Conservation (phyloP, 2,113 vertebrate genomes). For the Acanthochromis polyacanthus region DNA sequence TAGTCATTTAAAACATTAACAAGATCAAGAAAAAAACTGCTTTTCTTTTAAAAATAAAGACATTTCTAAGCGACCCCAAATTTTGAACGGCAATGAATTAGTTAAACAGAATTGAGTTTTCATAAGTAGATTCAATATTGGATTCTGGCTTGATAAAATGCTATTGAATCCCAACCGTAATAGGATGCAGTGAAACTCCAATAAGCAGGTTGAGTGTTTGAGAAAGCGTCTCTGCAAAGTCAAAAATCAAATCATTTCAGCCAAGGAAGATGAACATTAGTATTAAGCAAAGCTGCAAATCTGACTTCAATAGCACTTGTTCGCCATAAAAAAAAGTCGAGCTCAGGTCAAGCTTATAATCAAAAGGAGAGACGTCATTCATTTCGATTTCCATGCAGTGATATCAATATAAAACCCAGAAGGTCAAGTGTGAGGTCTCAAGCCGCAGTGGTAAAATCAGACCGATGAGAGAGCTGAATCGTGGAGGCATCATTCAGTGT, state of each 20-base stretch:
- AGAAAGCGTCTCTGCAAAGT: slow-evolving; percentile 35
- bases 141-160: background rate
- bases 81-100: no score
- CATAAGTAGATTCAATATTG: background rate
- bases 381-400: slow-evolving; percentile 68
- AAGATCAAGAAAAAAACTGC: no score
- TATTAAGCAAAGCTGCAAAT: slow-evolving; percentile 59
- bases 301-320: slow-evolving; percentile 2
- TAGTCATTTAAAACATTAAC: no score
- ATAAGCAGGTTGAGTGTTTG: slow-evolving; percentile 36
- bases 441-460: slow-evolving; percentile 37
- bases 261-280: slow-evolving; percentile 50
- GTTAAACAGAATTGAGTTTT: background rate
- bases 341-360: slow-evolving; percentile 43
- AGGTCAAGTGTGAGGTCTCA: slow-evolving; percentile 33
- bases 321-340: slow-evolving; percentile 17
- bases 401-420: slow-evolving; percentile 27
- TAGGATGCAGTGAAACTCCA: slow-evolving; percentile 37
- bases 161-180: slow-evolving; percentile 57
- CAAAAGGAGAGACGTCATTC: slow-evolving; percentile 18
- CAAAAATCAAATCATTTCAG: slow-evolving; percentile 31
- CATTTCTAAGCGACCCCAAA: no score
- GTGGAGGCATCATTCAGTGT: slow-evolving; percentile 55
- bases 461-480: slow-evolving; percentile 30
- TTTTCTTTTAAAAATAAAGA: no score